Percentiles rank a stretch among this genome's conserved stretches.
Conservation (phyloP, 2,797 vertebrate genomes). For the Typhlichthys subterraneus region DNA sequence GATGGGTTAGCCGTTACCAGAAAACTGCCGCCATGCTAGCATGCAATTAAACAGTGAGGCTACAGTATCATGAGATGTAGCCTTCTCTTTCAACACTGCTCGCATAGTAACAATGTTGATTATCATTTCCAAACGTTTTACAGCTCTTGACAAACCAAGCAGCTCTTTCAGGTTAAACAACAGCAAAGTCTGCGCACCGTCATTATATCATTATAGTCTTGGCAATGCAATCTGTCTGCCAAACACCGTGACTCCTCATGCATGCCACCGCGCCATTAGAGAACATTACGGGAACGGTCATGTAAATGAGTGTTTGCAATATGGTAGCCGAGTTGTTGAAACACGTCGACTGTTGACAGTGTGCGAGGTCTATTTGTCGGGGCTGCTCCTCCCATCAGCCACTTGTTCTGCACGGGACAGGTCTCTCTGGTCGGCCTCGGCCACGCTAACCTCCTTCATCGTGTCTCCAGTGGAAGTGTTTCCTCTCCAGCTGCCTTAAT, state of each 20-base stretch:
- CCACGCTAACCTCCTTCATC: neutral
- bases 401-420: neutral
- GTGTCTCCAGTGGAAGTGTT: neutral
- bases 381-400: neutral
- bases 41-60: neutral
- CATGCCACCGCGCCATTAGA: neutral
- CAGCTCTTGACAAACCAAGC: slow-evolving; percentile 1
- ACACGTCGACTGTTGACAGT: neutral
- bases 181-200: neutral
- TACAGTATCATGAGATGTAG: neutral
- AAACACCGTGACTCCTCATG: neutral
- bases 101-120: slow-evolving; percentile 2
- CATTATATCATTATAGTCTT: slow-evolving; percentile 16
- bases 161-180: slow-evolving; percentile 9
- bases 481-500: slow-evolving; percentile 2
- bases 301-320: neutral
- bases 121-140: slow-evolving; percentile 27
- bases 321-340: neutral
- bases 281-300: neutral
- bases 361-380: neutral
- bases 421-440: neutral
- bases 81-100: neutral
- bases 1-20: neutral
- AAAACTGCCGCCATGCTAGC: neutral
- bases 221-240: slow-evolving; percentile 7